A percentile compares a stretch with the other conserved stretches of the same genome.
Conservation (phyloP, 2,797 vertebrate genomes). For the Smutsia temminckii region DNA sequence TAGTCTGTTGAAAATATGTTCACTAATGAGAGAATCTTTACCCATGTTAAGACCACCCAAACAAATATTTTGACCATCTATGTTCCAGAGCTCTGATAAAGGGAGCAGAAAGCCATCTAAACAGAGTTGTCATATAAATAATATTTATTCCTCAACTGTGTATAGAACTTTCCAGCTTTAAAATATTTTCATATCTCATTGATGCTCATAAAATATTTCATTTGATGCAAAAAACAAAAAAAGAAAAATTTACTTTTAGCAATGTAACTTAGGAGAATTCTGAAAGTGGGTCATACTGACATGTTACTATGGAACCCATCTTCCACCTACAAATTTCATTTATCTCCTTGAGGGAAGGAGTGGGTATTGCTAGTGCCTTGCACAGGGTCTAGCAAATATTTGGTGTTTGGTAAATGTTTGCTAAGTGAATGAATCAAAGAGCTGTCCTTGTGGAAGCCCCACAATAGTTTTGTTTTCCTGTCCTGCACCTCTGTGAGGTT, state of each 20-base stretch:
- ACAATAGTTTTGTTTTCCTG: not conserved
- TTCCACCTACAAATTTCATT: not conserved
- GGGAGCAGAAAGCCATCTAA: not conserved
- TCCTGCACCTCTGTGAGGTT: not conserved
- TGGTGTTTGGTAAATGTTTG: not conserved
- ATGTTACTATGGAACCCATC: not conserved
- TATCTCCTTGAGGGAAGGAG: not conserved
- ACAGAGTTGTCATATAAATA: not conserved
- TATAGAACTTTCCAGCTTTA: not conserved
- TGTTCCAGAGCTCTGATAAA: not conserved
- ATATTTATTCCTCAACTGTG: not conserved
- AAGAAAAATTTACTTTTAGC: not conserved
- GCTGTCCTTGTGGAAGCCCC: not conserved
- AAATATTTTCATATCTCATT: constrained; percentile 16
- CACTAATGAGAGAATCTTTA: not conserved
- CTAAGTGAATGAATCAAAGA: not conserved
- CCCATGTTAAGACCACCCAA: not conserved
- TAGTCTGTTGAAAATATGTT: not conserved
- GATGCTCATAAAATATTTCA: not conserved
- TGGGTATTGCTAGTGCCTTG: not conserved
- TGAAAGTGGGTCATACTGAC: not conserved
- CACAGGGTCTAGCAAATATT: not conserved
- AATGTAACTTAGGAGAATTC: not conserved
- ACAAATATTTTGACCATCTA: not conserved
- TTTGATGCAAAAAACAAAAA: not conserved